These are phyloP conservation scores for Lutjanus campechanus DNA, from an alignment of 2,797 vertebrate genomes.

Conservation along the genomic window DNA sequence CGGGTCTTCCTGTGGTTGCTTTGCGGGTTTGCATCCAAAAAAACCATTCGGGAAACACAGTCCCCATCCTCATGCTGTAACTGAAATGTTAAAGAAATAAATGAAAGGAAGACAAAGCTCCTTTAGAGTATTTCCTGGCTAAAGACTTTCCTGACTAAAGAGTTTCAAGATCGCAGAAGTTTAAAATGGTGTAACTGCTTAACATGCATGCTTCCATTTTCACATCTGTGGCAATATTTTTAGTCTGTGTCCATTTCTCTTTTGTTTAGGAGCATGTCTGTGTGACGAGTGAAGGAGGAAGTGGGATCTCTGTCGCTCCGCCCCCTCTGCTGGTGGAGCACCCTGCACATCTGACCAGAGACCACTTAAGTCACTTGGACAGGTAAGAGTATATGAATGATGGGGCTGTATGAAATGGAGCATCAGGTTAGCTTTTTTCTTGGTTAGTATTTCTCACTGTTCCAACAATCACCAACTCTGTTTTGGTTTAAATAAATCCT, in stretches of 20 bases:
- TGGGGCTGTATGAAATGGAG: neutral
- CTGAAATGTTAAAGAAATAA: constrained; percentile 32
- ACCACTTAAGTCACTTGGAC: constrained; percentile 59
- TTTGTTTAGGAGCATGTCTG: constrained; percentile 77
- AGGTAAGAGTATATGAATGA: constrained; percentile 62
- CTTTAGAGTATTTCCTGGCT: constrained; percentile 12
- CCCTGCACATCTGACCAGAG: constrained; percentile 76
- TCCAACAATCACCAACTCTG: too few species aligned
- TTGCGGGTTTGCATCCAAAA: constrained; percentile 9
- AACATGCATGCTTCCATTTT: neutral
- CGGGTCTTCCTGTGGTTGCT: constrained; percentile 40
- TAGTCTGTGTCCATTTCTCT: constrained; percentile 39
- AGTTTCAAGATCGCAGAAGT: neutral
- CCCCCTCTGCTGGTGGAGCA: constrained; percentile 78
- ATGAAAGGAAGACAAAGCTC: neutral
- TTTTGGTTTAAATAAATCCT: too few species aligned
- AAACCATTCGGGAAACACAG: neutral
- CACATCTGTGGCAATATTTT: constrained; percentile 12
- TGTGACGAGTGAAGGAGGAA: constrained; percentile 76
- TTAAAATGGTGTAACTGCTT: neutral
- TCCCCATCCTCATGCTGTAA: neutral
- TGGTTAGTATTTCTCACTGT: too few species aligned
- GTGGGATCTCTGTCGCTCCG: constrained; percentile 81
- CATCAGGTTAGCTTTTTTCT: neutral
- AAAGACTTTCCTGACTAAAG: neutral